Evolutionary conservation across 2,797 vertebrate genomes (phyloP).

Genomic region (Enteromius paludinosus): DNA sequence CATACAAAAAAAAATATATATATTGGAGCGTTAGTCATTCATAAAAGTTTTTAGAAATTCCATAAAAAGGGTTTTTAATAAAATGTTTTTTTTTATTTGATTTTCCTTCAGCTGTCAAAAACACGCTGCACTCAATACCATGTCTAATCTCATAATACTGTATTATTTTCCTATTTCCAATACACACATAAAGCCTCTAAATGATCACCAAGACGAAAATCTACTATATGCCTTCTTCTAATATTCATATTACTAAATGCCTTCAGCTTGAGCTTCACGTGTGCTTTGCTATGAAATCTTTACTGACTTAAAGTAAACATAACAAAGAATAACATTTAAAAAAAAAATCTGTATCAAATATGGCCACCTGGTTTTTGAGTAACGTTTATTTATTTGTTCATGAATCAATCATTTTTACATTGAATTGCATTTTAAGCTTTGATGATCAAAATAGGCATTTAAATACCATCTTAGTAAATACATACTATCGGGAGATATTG

Average conservation of each 20-base stretch:
- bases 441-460: background rate
- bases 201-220: background rate
- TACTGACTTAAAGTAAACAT: background rate
- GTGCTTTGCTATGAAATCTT: background rate
- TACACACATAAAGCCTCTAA: background rate
- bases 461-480: background rate
- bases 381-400: background rate
- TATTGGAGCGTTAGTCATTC: background rate
- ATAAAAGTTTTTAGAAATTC: too few relatives aligned
- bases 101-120: background rate
- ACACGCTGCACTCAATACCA: background rate
- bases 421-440: background rate
- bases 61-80: too few relatives aligned
- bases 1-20: too few relatives aligned
- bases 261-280: background rate
- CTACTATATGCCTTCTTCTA: background rate
- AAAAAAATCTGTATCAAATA: background rate
- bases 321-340: too few relatives aligned
- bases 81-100: too few relatives aligned
- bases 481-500: background rate
- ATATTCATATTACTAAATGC: background rate
- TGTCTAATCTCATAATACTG: background rate
- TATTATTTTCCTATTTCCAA: background rate
- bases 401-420: background rate
- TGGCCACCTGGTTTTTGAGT: background rate